These are phyloP conservation scores for Nomada flava DNA, from an alignment of 2,888 invertebrate species.

Conservation along the genomic window DNA sequence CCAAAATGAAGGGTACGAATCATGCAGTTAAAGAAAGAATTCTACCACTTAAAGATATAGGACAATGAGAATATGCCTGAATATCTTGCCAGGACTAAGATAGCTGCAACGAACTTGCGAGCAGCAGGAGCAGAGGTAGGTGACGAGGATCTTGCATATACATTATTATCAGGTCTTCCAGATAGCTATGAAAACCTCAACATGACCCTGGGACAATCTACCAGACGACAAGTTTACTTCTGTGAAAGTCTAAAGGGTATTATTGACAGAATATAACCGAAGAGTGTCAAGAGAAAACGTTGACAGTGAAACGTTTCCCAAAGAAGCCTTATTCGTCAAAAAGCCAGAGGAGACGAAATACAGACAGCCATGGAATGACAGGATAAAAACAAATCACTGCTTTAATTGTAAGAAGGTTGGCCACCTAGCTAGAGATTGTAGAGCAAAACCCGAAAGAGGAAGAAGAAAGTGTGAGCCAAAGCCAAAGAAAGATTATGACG, in stretches of 20 bases:
- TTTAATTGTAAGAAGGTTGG: not conserved
- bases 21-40: conserved; percentile 15
- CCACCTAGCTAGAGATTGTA: not conserved
- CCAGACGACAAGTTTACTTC: conserved; percentile 15
- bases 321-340: not conserved
- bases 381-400: not conserved
- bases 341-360: not conserved
- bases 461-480: not conserved
- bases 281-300: not conserved
- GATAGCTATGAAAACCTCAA: not conserved
- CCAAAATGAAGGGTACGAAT: conserved; percentile 6
- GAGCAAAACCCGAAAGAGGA: not conserved
- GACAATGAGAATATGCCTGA: conserved; percentile 2
- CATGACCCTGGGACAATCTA: conserved; percentile 1
- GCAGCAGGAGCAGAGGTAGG: conserved; percentile 15
- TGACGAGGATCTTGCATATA: conserved; percentile 17
- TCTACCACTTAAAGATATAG: conserved; percentile 19
- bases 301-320: not conserved
- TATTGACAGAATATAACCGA: not conserved
- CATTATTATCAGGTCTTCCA: conserved; percentile 12
- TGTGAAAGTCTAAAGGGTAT: not conserved
- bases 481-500: not conserved
- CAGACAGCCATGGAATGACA: not conserved
- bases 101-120: conserved; percentile 2
- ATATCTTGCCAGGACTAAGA: conserved; percentile 3